Evolutionary conservation across 2,888 invertebrate species (phyloP), one percentile per base, ranked within the genome.

Genomic region (Alloscopus bannaensis): DNA sequence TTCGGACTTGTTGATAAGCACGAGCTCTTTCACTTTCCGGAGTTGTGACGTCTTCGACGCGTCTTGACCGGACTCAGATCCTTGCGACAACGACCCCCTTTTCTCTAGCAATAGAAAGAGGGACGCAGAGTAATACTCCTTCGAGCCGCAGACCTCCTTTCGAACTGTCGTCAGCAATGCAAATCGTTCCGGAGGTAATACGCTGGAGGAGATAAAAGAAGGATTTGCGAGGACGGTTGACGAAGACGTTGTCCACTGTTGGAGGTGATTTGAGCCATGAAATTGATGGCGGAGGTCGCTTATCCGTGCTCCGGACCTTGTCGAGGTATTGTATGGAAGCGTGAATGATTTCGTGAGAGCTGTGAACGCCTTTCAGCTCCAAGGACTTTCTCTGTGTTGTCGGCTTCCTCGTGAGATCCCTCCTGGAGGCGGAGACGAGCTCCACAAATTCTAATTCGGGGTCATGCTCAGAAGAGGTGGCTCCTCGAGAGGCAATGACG

Each of bases 1-100:
- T 0, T 81, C 70, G 24, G 55, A 84, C 70, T 72, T 75, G 55
- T 65, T 78, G 36, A 66, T 55, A 3, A 52, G 29, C 57, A 65
- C 42, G 22, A 72, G 28, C 68, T 78, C 72, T 4, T 29, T 24
- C 22, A 76, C 42, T 45, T 78, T 77, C 8, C 8, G 13, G 36
- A 36, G 36, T 36, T n/a, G n/a, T n/a, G n/a, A n/a, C n/a, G n/a
- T n/a, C n/a, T n/a, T 36, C 36, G 36, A 36, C 36, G 13, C 36
- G n/a, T n/a, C n/a, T n/a, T 36, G 36, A 8, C 6, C 36, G 6
- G 36, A 6, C 13, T 36, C 36, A 36, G 36, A 36, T 36, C 13
- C 36, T 13, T 36, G 13, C 13, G 13, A 13, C 8, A 8, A 13
- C 45, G 68, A 11, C 20, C 59, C 28, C 50, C 62, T 50, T 68